Evolutionary conservation across 2,797 vertebrate genomes (phyloP), one percentile per base, ranked within the genome.

Genomic region (Darevskia mixta): DNA sequence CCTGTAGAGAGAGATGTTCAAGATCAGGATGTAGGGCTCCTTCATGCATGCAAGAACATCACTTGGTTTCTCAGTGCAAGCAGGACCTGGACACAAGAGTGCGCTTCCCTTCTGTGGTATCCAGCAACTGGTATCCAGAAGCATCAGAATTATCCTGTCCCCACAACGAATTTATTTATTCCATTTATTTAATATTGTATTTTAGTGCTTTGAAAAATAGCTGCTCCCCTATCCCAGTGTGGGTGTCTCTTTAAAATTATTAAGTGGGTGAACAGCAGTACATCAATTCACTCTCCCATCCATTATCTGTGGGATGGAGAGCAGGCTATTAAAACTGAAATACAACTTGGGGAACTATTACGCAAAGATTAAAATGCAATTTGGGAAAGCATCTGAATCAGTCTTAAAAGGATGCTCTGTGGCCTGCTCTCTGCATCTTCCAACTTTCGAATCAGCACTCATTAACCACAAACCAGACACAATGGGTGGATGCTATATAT

Each of bases 401-500:
- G 45, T 58, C 27, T 58, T 81, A 81, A 27, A 75, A 76, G 27
- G 20, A n/a, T 76, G 3, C n/a, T 81, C 58, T 75, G 27, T 76
- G 55, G 27, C 81, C 67, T 66, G 3, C 23, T 35, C 38, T 73
- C 41, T 79, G 35, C 43, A 80, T 82, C 58, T 67, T 18, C 61
- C 20, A 85, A 43, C 15, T 43, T 83, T 72, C 49, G 8, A 88
- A 10, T 35, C 38, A 45, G 66, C 29, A 61, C 13, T 85, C n/a
- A 75, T 75, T 41, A 81, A 76, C 43, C 71, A 85, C 71, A 85
- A 89, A 89, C 71, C 29, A n/a, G 27, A 81, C n/a, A 23, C 41
- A 82, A 29, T 80, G 81, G 71, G 41, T 67, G 32, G 43, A 20
- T 85, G 20, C 1, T 25, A 15, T 88, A 49, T 49, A 32, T 43